Evolutionary conservation across 2,113 vertebrate species (phyloP).

Genomic region (Silurus asotus): DNA sequence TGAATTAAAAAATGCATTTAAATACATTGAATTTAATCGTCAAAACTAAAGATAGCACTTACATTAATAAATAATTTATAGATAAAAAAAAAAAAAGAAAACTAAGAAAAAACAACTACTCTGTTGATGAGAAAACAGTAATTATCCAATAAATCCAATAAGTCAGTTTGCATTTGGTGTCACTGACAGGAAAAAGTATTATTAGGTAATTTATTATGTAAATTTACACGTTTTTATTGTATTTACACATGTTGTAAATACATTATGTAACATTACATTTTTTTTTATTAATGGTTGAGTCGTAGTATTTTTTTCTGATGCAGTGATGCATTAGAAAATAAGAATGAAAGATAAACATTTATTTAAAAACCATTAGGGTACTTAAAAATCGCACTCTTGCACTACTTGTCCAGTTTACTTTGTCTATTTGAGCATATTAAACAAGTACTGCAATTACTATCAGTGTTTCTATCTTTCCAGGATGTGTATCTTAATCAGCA

Average conservation of each 20-base stretch:
- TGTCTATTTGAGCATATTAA: not conserved
- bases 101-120: not conserved
- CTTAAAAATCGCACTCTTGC: not conserved
- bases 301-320: not conserved
- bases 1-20: not conserved
- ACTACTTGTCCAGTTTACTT: not conserved
- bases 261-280: not conserved
- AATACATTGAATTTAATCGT: not conserved
- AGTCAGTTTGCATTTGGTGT: not conserved
- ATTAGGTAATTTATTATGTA: not conserved
- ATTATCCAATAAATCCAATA: not conserved
- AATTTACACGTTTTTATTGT: not conserved
- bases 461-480: slow-evolving; percentile 16
- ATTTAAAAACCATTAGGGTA: not conserved
- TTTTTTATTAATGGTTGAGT: not conserved
- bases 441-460: not conserved
- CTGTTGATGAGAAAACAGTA: not conserved
- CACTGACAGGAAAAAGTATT: not conserved
- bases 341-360: not conserved
- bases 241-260: not conserved
- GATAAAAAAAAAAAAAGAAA: too few species aligned
- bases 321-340: not conserved
- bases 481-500: slow-evolving; percentile 18
- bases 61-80: too few species aligned
- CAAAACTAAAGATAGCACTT: not conserved